Percentiles rank a stretch among this genome's conserved stretches.
These are phyloP conservation scores for Lasiommata megera DNA, from an alignment of 2,888 invertebrate species.

Conservation along the genomic window DNA sequence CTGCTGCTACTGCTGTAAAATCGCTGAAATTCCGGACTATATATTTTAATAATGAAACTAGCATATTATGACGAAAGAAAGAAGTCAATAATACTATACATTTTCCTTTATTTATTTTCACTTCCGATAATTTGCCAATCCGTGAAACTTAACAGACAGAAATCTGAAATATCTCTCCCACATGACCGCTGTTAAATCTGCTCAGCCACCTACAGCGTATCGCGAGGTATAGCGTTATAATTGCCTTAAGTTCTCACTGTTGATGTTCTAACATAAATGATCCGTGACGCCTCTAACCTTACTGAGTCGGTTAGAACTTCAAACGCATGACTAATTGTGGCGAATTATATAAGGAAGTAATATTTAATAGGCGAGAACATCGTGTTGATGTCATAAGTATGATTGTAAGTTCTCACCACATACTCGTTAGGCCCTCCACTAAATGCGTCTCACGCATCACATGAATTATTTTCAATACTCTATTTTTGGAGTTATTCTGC, in stretches of 20 bases:
- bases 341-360: constrained; percentile 44
- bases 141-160: not conserved
- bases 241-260: constrained; percentile 4
- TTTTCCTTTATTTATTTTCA: no score
- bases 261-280: constrained; percentile 29
- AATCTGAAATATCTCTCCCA: not conserved
- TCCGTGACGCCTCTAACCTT: constrained; percentile 48
- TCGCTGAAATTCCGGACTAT: no score
- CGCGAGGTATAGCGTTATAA: not conserved
- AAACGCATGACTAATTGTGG: constrained; percentile 49
- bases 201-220: not conserved
- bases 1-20: no score
- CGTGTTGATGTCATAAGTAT: constrained; percentile 24
- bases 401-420: constrained; percentile 20
- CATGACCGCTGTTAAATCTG: not conserved
- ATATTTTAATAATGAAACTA: no score
- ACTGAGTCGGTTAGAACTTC: constrained; percentile 41
- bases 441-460: no score
- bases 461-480: no score
- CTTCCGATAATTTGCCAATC: not conserved
- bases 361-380: constrained; percentile 21
- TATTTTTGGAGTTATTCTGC: no score
- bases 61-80: no score
- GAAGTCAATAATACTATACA: no score
- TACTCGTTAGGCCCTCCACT: not conserved